Conservation (phyloP, 2,888 invertebrate species). For the Clepsis dumicolana region DNA sequence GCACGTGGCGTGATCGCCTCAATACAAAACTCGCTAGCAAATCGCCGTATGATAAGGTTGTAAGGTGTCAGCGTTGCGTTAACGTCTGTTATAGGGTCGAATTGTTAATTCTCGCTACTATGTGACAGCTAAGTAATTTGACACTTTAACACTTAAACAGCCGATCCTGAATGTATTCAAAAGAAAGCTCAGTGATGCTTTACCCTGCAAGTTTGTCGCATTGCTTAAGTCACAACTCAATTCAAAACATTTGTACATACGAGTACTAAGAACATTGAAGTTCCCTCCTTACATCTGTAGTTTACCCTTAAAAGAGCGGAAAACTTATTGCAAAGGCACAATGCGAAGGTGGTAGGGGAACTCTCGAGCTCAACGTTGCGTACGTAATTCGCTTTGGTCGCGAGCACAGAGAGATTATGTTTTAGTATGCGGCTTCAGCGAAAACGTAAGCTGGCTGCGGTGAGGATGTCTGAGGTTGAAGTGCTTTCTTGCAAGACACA, state of each 20-base stretch:
- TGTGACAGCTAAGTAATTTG: no score
- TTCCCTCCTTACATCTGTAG: neutral
- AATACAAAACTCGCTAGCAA: no score
- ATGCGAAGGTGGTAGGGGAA: constrained; percentile 16
- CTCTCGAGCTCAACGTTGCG: constrained; percentile 45
- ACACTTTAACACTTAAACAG: no score
- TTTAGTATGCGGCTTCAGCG: constrained; percentile 15
- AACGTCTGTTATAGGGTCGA: no score
- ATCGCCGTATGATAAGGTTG: no score
- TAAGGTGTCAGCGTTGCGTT: no score
- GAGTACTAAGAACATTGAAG: neutral
- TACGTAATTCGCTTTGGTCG: constrained; percentile 51
- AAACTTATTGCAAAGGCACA: constrained; percentile 47
- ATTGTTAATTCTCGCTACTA: no score
- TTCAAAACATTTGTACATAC: neutral
- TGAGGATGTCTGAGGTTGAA: constrained; percentile 1
- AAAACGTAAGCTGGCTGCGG: constrained; percentile 14
- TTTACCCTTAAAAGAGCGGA: constrained; percentile 39
- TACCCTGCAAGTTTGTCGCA: no score
- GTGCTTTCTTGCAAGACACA: constrained; percentile 1
- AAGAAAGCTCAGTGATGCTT: no score
- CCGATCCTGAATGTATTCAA: no score
- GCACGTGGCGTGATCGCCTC: no score
- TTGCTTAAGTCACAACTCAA: neutral
- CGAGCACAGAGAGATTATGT: constrained; percentile 42